Percentiles rank a stretch among this genome's conserved stretches.
Evolutionary conservation across 2,888 invertebrate species (phyloP).

Genomic region (Pycnomerus fuliginosus): DNA sequence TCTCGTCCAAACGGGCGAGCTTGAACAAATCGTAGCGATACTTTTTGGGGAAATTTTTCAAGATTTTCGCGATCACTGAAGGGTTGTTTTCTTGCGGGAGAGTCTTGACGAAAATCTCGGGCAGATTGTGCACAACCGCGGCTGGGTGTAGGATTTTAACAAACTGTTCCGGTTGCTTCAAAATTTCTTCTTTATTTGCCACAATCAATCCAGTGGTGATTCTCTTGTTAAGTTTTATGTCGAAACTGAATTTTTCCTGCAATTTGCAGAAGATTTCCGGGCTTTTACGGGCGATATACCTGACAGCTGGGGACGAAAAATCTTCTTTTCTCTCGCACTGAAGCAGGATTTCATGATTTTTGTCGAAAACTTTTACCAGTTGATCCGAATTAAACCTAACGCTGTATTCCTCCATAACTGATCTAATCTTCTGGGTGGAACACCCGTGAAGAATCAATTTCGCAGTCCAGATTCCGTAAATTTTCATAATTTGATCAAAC

Average conservation of each 20-base stretch:
- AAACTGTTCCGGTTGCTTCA: slow-evolving; percentile 15
- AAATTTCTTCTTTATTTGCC: slow-evolving; percentile 8
- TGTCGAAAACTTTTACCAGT: slow-evolving; percentile 15
- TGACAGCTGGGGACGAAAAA: slow-evolving; percentile 18
- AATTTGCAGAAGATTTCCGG: slow-evolving; percentile 16
- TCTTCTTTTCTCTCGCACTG: slow-evolving; percentile 11
- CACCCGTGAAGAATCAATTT: slow-evolving; percentile 16
- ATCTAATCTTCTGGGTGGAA: slow-evolving; percentile 9
- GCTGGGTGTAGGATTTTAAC: slow-evolving; percentile 13
- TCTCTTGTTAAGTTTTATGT: slow-evolving; percentile 10
- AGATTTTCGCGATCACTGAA: slow-evolving; percentile 1
- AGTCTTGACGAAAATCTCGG: too few relatives aligned
- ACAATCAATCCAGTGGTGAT: slow-evolving; percentile 18
- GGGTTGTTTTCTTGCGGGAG: slow-evolving; percentile 13
- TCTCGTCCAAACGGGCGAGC: too few relatives aligned
- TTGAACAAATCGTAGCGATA: too few relatives aligned
- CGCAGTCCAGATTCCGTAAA: slow-evolving; percentile 18
- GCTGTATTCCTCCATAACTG: slow-evolving; percentile 6
- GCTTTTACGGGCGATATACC: slow-evolving; percentile 15
- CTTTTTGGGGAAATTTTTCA: too few relatives aligned
- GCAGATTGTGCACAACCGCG: too few relatives aligned
- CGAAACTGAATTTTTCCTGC: slow-evolving; percentile 13
- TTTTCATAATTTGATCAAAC: slow-evolving; percentile 9
- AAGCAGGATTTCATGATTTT: slow-evolving; percentile 11
- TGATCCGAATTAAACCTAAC: slow-evolving; percentile 11